These are phyloP conservation scores for Dione vanillae DNA, from an alignment of 2,888 invertebrate genomes.

Conservation along the genomic window DNA sequence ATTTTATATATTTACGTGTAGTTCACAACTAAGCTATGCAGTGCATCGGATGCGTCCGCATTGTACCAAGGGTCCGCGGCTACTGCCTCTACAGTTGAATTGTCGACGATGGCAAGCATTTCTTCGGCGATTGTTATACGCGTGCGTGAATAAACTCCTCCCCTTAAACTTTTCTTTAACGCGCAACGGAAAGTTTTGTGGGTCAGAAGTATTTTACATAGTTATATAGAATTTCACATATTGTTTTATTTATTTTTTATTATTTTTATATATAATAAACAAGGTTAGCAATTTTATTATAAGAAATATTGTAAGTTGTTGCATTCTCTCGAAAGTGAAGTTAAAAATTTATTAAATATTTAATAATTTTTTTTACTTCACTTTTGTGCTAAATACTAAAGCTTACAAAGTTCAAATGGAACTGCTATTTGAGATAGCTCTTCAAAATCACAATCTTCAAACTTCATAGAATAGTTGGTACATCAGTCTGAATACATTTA, in stretches of 20 bases:
- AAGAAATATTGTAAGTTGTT: no score
- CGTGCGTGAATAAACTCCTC: conserved; percentile 70
- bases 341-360: no score
- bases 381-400: no score
- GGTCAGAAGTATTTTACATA: conserved; percentile 25
- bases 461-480: no score
- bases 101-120: conserved; percentile 67
- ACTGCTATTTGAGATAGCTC: no score
- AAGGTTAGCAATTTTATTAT: no score
- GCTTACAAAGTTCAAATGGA: no score
- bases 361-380: no score
- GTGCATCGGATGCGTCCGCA: conserved; percentile 74
- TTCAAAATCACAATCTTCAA: no score
- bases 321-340: no score
- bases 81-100: conserved; percentile 69
- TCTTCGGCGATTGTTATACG: conserved; percentile 68
- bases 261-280: no score
- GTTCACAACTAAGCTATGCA: conserved; percentile 46
- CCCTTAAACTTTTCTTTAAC: conserved; percentile 67
- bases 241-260: not conserved
- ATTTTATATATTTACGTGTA: conserved; percentile 36
- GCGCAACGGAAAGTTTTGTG: conserved; percentile 47
- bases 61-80: conserved; percentile 69
- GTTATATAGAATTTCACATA: conserved; percentile 1
- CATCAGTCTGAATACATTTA: no score